These are phyloP conservation scores for Sicus ferrugineus DNA, from an alignment of 2,888 invertebrate species.

Conservation along the genomic window DNA sequence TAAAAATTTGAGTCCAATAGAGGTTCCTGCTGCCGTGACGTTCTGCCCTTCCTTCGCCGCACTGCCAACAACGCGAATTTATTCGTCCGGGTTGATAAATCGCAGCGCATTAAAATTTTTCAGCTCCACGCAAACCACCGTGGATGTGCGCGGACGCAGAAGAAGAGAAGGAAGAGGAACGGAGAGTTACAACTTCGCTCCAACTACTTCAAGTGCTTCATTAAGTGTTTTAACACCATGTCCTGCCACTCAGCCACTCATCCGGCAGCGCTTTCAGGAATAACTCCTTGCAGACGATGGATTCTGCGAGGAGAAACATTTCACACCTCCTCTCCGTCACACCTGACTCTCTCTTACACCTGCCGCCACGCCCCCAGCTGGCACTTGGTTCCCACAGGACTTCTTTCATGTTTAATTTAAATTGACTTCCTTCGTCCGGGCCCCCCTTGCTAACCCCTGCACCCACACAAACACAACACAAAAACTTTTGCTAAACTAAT, in stretches of 20 bases:
- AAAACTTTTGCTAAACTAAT: conserved; percentile 33
- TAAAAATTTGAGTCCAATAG: conserved; percentile 1
- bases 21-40: background rate
- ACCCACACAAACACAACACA: conserved; percentile 1
- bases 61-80: conserved; percentile 19
- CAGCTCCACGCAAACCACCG: background rate
- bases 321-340: background rate
- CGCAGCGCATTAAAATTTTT: conserved; percentile 24
- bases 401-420: conserved; percentile 31
- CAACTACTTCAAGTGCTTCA: conserved; percentile 32
- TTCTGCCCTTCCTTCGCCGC: background rate
- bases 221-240: conserved; percentile 31
- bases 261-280: conserved; percentile 4
- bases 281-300: background rate
- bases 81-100: conserved; percentile 31
- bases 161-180: background rate
- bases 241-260: conserved; percentile 28
- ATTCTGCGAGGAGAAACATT: background rate
- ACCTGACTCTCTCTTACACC: background rate
- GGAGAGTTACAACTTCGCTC: conserved; percentile 14
- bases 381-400: conserved; percentile 10
- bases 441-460: background rate
- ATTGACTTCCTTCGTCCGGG: conserved; percentile 16
- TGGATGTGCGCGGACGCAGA: background rate
- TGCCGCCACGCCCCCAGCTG: background rate